Evolutionary conservation across 2,888 invertebrate genomes (phyloP).

Genomic region (Stenotaenia linearis): DNA sequence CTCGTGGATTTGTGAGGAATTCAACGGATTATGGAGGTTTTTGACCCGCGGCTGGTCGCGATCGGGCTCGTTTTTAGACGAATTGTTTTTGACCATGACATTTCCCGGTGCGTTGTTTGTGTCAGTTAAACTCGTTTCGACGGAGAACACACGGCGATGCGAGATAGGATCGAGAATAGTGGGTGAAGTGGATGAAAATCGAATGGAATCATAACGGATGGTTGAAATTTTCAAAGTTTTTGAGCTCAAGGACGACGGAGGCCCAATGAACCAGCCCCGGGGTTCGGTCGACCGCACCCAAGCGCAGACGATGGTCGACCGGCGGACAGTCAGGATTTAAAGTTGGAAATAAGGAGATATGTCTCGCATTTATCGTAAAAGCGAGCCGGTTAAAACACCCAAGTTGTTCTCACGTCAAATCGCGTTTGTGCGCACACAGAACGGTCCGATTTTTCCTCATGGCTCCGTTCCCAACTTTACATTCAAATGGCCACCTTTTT

Average conservation of each 20-base stretch:
- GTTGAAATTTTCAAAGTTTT: neutral
- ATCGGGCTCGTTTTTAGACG: slow-evolving; percentile 4
- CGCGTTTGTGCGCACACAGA: slow-evolving; percentile 29
- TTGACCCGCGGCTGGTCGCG: neutral
- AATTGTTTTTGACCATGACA: neutral
- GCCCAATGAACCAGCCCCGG: slow-evolving; percentile 23
- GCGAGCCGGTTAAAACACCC: neutral
- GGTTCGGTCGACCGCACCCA: slow-evolving; percentile 26
- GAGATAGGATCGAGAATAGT: neutral
- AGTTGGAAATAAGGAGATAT: neutral
- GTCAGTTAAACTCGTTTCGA: neutral
- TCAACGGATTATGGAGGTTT: slow-evolving; percentile 1
- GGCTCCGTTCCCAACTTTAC: slow-evolving; percentile 29
- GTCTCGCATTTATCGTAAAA: neutral
- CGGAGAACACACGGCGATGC: neutral
- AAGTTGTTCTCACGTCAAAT: slow-evolving; percentile 29
- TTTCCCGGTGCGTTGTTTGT: neutral
- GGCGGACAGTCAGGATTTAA: neutral
- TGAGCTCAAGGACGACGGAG: slow-evolving; percentile 22
- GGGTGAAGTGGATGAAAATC: neutral
- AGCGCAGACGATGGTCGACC: slow-evolving; percentile 12
- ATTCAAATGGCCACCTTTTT: slow-evolving; percentile 32
- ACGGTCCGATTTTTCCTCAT: slow-evolving; percentile 30
- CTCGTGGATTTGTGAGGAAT: neutral
- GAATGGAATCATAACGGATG: neutral